Base-by-base conservation (phyloP, 2,797 vertebrate genomes). In the Poeciliopsis turneri region DNA sequence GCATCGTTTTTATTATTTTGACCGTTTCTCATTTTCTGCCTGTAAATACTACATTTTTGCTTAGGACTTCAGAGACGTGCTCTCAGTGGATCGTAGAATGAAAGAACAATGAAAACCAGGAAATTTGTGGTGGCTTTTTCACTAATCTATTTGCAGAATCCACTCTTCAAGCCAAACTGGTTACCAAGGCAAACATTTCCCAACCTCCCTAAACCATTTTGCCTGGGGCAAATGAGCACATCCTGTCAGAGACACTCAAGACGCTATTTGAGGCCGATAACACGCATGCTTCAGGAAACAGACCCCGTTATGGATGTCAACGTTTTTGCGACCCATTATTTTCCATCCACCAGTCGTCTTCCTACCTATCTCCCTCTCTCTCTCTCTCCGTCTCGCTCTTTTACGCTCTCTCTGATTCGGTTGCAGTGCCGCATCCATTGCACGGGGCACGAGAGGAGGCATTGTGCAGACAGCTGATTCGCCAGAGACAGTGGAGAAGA, bases 371-470 rank as follows among this genome's bases (percentile, higher is more conserved):
- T 86, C 75, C 25, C 20, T 41, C 75, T 41, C 20, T 41, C 30
- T 30, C 30, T 30, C 20, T 39, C 36, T 20, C 74, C 33, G 72
- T 33, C 33, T 39, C 33, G 23, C 33, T 85, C 75, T 85, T 74
- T 66, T 4, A 1, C 36, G 1, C 75, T 76, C 66, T 86, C 15
- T 1, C 59, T 61, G 88, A 90, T 93, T 87, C 76, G 84, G 75
- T 93, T 92, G 90, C 88, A 91, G 80, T 75, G 77, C 43, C n/a
- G 18, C 46, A 84, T 84, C 78, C 78, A 88, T 93, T 92, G 87
- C 28, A 47, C 5, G 0, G 15, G 70, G 47, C 76, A 74, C 80
- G 73, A 82, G 77, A 49, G 61, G 74, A 87, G 78, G 39, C 78
- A 74, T 53, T 1, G 41, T n/a, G 47, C 76, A 68, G 71, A 87